phyloP scores from a whole-genome alignment of 2,797 vertebrate genomes.

The Chaunax sp. region DNA sequence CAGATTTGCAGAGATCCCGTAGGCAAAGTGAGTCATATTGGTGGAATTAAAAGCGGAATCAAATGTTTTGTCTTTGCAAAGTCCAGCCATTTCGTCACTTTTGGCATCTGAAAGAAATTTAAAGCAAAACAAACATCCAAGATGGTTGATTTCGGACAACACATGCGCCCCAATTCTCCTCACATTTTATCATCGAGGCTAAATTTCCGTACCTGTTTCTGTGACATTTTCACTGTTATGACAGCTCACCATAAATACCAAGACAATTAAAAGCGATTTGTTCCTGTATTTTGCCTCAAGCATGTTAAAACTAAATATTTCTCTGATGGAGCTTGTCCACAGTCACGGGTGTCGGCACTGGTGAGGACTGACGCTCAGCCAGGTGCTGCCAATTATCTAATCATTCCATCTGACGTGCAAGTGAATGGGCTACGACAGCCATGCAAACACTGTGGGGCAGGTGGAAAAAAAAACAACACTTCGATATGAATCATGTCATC shows the following conservation, averaged over 20 bases:
- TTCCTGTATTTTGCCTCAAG: not conserved
- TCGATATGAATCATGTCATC: no score
- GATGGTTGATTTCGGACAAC: not conserved
- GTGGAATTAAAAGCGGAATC: constrained; percentile 48
- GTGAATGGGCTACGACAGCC: not conserved
- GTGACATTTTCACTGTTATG: not conserved
- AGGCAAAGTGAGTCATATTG: constrained; percentile 73
- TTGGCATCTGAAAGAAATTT: constrained; percentile 7
- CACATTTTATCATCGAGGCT: constrained; percentile 1
- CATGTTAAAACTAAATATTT: constrained; percentile 42
- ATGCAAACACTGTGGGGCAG: not conserved
- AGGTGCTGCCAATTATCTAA: constrained; percentile 67
- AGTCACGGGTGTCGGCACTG: not conserved
- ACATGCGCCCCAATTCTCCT: no score
- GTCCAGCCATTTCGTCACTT: not conserved
- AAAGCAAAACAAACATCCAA: not conserved
- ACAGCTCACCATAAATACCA: constrained; percentile 51
- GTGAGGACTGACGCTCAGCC: not conserved
- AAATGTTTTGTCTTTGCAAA: not conserved
- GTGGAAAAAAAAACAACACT: no score
- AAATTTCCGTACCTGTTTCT: constrained; percentile 34
- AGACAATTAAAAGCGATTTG: constrained; percentile 41
- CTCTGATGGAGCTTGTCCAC: not conserved
- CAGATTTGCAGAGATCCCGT: constrained; percentile 85
- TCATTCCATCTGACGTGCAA: constrained; percentile 3